Base-by-base conservation (phyloP, 2,797 vertebrate genomes). In the Paedocypris micromegethes region DNA sequence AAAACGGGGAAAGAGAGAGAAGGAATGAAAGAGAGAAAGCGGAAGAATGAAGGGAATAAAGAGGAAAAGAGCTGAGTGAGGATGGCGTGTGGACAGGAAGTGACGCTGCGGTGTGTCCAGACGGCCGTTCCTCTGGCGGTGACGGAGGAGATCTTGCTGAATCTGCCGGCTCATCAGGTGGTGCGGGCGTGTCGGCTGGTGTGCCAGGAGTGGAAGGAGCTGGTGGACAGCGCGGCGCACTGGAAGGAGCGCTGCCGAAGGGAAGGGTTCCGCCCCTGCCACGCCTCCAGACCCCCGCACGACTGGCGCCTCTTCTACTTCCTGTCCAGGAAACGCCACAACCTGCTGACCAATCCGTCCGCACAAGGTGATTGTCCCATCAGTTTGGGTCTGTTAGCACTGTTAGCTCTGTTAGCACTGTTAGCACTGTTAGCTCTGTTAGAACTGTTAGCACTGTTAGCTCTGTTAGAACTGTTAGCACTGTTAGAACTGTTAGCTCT, bases 281-380 rank as follows among this genome's bases (percentile, higher is more conserved):
- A 68, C 4, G 63, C 66, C 5, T 85, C 84, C 66, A 87, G 71
- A 47, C 77, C n/a, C 0, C 37, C 91, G 6, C 45, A 72, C 0
- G 86, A 93, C 85, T 96, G 94, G 94, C 86, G 77, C 58, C 3
- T 73, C 64, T 93, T 90, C 86, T 96, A 95, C 48, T 87, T 92
- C 70, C 76, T 93, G 7, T 81, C 80, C 74, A 83, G 73, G 68
- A 81, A 82, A 65, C 91, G 79, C 66, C 88, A 79, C 51, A 98
- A 98, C 78, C 83, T 98, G 1, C 79, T 98, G 65, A 91, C 88
- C 79, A 98, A 97, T 66, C 83, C 93, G 0, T 84, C 75, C 4
- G 95, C 86, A 0, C 87, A 93, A 86, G 80, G 94, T 97, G 78
- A 71, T 1, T 23, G 23, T 23, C 23, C 23, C 23, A 23, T 23